A percentile compares a stretch with the other conserved stretches of the same genome.
These are phyloP conservation scores for Conus betulinus DNA, from an alignment of 1,140 invertebrate genomes.

Conservation along the genomic window DNA sequence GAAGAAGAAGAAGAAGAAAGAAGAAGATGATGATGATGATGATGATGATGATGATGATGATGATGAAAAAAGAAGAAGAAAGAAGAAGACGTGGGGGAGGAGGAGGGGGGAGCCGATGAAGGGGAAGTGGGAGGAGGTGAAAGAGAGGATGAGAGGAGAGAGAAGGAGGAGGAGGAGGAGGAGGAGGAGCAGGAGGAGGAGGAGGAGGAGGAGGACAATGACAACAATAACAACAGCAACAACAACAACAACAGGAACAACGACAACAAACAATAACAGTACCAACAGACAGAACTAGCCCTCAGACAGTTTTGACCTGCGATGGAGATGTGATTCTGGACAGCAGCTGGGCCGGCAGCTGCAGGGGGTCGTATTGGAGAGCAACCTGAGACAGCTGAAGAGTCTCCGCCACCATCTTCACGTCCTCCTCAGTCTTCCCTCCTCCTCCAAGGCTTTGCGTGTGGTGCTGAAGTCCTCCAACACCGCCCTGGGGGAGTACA, in stretches of 20 bases:
- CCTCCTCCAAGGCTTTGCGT: conserved; percentile 14
- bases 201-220: neutral
- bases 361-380: conserved; percentile 43
- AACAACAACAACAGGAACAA: neutral
- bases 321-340: conserved; percentile 46
- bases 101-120: no score
- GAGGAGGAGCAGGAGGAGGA: no score
- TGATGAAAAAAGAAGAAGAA: no score
- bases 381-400: conserved; percentile 59
- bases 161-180: neutral
- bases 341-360: conserved; percentile 55
- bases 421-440: conserved; percentile 38
- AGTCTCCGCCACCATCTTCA: conserved; percentile 45
- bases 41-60: no score
- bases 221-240: neutral
- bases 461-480: conserved; percentile 55
- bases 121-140: no score
- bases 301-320: no score
- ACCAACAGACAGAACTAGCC: no score
- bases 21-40: no score
- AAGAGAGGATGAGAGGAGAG: no score
- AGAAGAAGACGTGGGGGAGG: no score
- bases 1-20: no score
- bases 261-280: no score
- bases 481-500: conserved; percentile 41